phyloP scores from a whole-genome alignment of 2,797 vertebrate species.

The Alcedo quadribrachys region DNA sequence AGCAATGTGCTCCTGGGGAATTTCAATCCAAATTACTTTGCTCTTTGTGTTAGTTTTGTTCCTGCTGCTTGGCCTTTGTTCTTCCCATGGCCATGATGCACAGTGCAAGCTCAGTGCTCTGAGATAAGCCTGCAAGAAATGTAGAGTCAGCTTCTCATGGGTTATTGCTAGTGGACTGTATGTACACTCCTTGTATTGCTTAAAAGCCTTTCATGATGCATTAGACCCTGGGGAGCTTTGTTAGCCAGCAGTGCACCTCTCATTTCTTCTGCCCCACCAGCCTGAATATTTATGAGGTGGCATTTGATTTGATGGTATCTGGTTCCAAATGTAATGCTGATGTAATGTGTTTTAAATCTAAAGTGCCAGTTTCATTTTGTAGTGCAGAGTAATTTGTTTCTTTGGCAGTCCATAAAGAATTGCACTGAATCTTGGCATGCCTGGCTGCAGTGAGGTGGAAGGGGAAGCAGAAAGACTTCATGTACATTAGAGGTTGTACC shows the following conservation, averaged over 20 bases:
- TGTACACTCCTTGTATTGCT: background rate
- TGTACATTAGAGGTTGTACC: background rate
- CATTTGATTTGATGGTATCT: conserved; percentile 69
- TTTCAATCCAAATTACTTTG: background rate
- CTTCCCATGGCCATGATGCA: background rate
- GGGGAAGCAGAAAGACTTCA: background rate
- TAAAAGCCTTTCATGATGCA: conserved; percentile 19
- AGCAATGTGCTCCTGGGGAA: background rate
- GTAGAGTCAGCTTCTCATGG: background rate
- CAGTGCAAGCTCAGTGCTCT: background rate
- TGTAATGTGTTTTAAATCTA: conserved; percentile 75
- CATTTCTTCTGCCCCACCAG: conserved; percentile 62
- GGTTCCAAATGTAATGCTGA: conserved; percentile 72
- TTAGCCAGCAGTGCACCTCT: conserved; percentile 49
- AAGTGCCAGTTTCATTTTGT: conserved; percentile 74
- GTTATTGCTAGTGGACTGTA: background rate
- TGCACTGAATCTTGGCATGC: conserved; percentile 9
- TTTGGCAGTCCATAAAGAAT: conserved; percentile 66
- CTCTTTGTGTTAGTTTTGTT: background rate
- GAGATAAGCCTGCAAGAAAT: background rate
- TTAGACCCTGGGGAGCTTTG: background rate
- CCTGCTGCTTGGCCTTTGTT: background rate
- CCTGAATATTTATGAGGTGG: conserved; percentile 72
- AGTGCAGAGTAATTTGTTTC: conserved; percentile 71
- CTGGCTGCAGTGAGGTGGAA: background rate